Evolutionary conservation across 2,113 vertebrate genomes (phyloP), one percentile per base, ranked within the genome.

Genomic region (Oceanodroma tethys): DNA sequence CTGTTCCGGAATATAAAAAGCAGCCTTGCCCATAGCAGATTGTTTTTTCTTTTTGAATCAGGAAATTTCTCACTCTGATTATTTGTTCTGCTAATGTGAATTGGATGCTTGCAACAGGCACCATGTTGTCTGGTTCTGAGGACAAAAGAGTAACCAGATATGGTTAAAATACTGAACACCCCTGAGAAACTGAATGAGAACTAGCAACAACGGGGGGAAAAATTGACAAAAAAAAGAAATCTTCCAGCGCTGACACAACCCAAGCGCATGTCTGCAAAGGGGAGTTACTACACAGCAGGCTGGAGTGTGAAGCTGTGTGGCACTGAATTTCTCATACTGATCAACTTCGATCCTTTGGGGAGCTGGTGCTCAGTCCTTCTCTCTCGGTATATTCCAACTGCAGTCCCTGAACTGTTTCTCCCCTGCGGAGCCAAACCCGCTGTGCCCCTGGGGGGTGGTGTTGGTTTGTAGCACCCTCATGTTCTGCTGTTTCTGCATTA

Each of bases 111-210:
- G 78, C 48, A 65, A 7, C 32, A 91, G 95, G 96, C 96, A 93
- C 94, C 56, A 1, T 6, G n/a, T 90, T 87, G 81, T 95, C 86
- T 97, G 62, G 53, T 58, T 89, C 53, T 56, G 87, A 73, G 87
- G 66, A 90, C 84, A 91, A 87, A 88, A 47, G 89, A 29, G 84
- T 88, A 95, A 97, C 76, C 81, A 91, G 91, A 90, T 94, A 73
- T 0, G 62, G 53, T 63, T 87, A 82, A 87, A 95, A 91, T 55
- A 63, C 76, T 3, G 1, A 95, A 23, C 38, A 12, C 30, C 53
- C 26, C 70, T 21, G 60, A 91, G 65, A 91, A 84, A 82, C 62
- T 70, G 66, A 89, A 1, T 56, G 67, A 91, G 53, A 89, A 27
- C 55, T 70, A 55, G 70, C 42, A 85, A 94, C 91, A 89, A 55